Evolutionary conservation across 2,888 invertebrate species (phyloP).

Genomic region (Archips xylosteana): DNA sequence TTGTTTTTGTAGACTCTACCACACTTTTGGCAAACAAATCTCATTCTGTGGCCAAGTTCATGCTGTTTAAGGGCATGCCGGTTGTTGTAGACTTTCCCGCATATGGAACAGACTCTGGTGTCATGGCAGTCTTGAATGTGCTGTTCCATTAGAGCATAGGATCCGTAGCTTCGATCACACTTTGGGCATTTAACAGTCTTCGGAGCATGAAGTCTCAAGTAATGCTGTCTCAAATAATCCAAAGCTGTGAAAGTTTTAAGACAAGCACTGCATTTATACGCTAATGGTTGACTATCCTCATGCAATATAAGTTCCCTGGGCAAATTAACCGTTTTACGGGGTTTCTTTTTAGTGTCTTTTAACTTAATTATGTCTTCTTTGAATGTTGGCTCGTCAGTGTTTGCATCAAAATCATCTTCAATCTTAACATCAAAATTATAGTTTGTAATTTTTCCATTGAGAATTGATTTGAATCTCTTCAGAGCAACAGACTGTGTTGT

Average conservation of each 20-base stretch:
- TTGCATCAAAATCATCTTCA: constrained; percentile 24
- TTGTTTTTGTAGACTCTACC: constrained; percentile 55
- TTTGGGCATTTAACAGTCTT: constrained; percentile 52
- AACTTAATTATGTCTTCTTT: background rate
- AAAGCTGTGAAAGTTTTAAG: constrained; percentile 46
- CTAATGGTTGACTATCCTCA: constrained; percentile 23
- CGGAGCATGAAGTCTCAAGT: constrained; percentile 54
- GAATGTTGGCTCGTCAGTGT: constrained; percentile 1
- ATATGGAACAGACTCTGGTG: constrained; percentile 51
- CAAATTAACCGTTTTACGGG: constrained; percentile 3
- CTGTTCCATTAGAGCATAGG: constrained; percentile 46
- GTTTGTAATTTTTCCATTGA: constrained; percentile 3
- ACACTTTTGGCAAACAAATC: constrained; percentile 53
- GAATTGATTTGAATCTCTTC: constrained; percentile 22
- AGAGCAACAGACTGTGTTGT: constrained; percentile 8
- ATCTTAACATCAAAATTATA: constrained; percentile 14
- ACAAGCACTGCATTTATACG: constrained; percentile 52
- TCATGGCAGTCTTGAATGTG: constrained; percentile 51
- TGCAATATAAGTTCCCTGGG: constrained; percentile 33
- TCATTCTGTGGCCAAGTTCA: constrained; percentile 49
- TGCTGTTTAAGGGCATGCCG: constrained; percentile 51
- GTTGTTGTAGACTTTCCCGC: constrained; percentile 56
- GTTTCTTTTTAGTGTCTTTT: constrained; percentile 8
- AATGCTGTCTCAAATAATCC: constrained; percentile 52
- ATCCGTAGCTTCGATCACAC: constrained; percentile 53